Conservation (phyloP, 2,113 vertebrate genomes). For the Cephalopholis sonnerati region DNA sequence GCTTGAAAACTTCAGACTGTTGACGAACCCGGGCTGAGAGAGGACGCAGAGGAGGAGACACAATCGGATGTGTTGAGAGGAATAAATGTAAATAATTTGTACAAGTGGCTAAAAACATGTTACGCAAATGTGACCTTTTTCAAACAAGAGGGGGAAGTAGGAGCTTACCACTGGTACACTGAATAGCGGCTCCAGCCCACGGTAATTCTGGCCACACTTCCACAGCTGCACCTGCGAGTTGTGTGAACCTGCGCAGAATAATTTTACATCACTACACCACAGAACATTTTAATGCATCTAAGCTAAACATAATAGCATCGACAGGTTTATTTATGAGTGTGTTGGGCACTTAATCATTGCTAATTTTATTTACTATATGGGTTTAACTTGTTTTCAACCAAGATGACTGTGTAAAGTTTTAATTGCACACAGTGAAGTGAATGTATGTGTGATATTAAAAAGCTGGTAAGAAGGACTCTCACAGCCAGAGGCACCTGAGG, state of each 20-base stretch:
- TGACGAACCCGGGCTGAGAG: conserved; percentile 91
- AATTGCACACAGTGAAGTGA: neutral
- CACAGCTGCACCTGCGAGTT: conserved; percentile 89
- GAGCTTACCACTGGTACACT: conserved; percentile 90
- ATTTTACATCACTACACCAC: neutral
- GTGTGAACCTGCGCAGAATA: conserved; percentile 89
- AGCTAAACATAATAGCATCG: neutral
- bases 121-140: neutral
- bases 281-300: neutral
- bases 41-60: neutral
- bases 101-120: neutral
- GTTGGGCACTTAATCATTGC: neutral
- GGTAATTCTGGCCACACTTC: conserved; percentile 90
- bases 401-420: neutral
- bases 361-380: neutral
- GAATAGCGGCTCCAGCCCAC: conserved; percentile 88
- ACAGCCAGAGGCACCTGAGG: conserved; percentile 88
- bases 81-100: neutral
- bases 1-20: conserved; percentile 94
- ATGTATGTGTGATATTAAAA: neutral
- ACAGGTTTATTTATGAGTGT: neutral
- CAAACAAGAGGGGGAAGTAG: neutral
- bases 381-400: conserved; percentile 8
- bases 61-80: neutral
- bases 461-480: conserved; percentile 56